Evolutionary conservation across 2,113 vertebrate species (phyloP).

Genomic region (Etheostoma spectabile): DNA sequence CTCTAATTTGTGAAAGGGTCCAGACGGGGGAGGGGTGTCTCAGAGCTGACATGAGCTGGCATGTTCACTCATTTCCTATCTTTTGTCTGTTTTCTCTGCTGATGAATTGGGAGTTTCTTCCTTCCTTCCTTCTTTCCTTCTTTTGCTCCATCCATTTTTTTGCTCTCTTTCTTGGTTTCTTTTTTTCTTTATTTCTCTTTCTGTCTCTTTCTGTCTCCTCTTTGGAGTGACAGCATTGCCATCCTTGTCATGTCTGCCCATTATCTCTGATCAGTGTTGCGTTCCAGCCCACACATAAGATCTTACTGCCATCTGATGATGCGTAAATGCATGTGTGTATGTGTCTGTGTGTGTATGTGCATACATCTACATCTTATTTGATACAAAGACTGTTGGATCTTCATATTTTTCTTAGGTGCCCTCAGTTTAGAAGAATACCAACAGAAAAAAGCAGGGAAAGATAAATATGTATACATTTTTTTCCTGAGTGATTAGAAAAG

Average conservation of each 20-base stretch:
- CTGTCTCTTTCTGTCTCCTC: slow-evolving; percentile 23
- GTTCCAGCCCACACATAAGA: slow-evolving; percentile 51
- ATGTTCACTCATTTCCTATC: slow-evolving; percentile 72
- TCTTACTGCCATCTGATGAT: slow-evolving; percentile 38
- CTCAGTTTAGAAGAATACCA: not conserved
- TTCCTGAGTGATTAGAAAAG: slow-evolving; percentile 1
- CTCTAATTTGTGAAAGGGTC: slow-evolving; percentile 61
- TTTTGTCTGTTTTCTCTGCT: slow-evolving; percentile 73
- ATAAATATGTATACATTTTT: not conserved
- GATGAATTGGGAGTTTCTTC: slow-evolving; percentile 65
- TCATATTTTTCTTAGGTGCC: not conserved
- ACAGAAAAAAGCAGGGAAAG: not conserved
- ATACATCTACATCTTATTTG: slow-evolving; percentile 47
- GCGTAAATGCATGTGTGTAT: slow-evolving; percentile 4
- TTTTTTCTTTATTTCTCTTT: slow-evolving; percentile 27
- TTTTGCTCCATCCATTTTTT: slow-evolving; percentile 4
- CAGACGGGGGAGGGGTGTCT: slow-evolving; percentile 60
- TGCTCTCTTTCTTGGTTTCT: slow-evolving; percentile 3
- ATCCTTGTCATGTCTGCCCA: slow-evolving; percentile 67
- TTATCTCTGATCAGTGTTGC: slow-evolving; percentile 74
- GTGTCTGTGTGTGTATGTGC: not conserved
- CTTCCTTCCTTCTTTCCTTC: slow-evolving; percentile 42
- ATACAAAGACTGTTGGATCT: slow-evolving; percentile 5
- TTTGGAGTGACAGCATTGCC: slow-evolving; percentile 51
- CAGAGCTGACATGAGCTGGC: slow-evolving; percentile 65